A percentile compares a stretch with the other conserved stretches of the same genome.
Evolutionary conservation across 2,888 invertebrate species (phyloP).

Genomic region (Malthinus seriepunctatus): DNA sequence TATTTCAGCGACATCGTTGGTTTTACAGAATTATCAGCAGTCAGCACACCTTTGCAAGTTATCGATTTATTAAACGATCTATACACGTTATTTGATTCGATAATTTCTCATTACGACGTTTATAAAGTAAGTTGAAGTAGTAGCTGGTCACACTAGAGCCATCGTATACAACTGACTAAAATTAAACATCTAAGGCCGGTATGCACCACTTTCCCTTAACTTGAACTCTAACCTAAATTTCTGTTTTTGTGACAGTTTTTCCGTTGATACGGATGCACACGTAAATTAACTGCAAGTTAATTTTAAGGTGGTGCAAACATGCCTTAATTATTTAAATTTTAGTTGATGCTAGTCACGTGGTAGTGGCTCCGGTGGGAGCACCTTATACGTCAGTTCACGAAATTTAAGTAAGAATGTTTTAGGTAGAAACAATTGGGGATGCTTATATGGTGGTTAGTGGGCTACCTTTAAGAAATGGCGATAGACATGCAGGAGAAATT

Average conservation of each 20-base stretch:
- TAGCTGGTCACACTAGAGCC: too few species aligned
- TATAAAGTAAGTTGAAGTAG: conserved; percentile 68
- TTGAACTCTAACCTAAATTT: too few species aligned
- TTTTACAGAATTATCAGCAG: conserved; percentile 78
- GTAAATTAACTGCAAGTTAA: too few species aligned
- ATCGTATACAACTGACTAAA: too few species aligned
- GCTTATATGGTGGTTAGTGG: conserved; percentile 85
- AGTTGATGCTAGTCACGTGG: too few species aligned
- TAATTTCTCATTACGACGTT: conserved; percentile 84
- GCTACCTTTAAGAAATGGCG: conserved; percentile 72
- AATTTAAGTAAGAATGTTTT: conserved; percentile 12
- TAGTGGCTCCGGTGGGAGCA: too few species aligned
- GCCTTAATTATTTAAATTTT: too few species aligned
- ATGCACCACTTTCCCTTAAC: too few species aligned
- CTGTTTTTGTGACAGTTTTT: too few species aligned
- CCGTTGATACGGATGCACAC: too few species aligned
- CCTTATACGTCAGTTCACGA: not conserved
- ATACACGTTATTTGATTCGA: conserved; percentile 86
- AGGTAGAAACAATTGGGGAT: conserved; percentile 83
- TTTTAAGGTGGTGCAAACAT: too few species aligned
- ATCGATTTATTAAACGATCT: conserved; percentile 86
- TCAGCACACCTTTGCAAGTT: conserved; percentile 80
- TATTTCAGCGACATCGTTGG: conserved; percentile 86
- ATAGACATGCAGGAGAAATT: conserved; percentile 77
- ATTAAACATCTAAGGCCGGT: too few species aligned